These are phyloP conservation scores for Hycleus cichorii DNA, from an alignment of 1,140 invertebrate species.

Conservation along the genomic window DNA sequence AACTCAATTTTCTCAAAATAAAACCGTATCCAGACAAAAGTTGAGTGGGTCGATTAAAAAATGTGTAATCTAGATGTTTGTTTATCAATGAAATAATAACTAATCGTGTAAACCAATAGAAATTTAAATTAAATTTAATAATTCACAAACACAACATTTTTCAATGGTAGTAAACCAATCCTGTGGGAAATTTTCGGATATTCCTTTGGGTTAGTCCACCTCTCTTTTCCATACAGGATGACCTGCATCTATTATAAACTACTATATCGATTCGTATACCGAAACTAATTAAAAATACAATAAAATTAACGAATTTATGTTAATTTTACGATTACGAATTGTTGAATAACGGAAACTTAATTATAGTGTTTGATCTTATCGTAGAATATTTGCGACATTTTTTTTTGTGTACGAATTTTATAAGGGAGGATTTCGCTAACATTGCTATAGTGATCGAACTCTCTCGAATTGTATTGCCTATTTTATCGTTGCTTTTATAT, in stretches of 20 bases:
- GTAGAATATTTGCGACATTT: too few relatives aligned
- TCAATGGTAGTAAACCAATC: background rate
- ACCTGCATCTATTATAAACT: too few relatives aligned
- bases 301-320: too few relatives aligned
- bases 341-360: too few relatives aligned
- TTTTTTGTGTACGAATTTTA: too few relatives aligned
- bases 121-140: conserved; percentile 7
- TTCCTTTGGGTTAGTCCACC: background rate
- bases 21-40: too few relatives aligned
- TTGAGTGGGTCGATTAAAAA: too few relatives aligned
- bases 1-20: too few relatives aligned
- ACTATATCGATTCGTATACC: too few relatives aligned
- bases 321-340: too few relatives aligned
- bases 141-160: background rate
- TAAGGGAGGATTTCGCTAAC: background rate
- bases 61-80: background rate
- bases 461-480: conserved; percentile 8
- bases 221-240: background rate
- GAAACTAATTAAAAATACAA: too few relatives aligned
- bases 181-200: conserved; percentile 1
- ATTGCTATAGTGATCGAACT: conserved; percentile 7
- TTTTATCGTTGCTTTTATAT: conserved; percentile 11
- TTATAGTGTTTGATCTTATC: too few relatives aligned
- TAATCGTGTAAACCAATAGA: background rate
- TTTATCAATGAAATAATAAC: background rate